Base-by-base conservation (phyloP, 2,888 invertebrate genomes). In the Euplexia lucipara region DNA sequence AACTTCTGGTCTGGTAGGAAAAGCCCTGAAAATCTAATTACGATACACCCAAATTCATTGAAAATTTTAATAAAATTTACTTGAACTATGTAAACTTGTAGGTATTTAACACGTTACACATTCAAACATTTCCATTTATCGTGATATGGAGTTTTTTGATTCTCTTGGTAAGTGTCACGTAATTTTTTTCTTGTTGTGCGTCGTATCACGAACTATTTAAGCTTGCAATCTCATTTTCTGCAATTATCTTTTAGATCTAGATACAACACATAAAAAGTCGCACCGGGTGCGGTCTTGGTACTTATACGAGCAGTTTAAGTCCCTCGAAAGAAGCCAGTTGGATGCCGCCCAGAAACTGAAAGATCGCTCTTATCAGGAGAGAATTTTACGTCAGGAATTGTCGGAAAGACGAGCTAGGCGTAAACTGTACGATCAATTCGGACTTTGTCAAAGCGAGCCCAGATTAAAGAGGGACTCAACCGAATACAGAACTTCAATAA, bases 221-320 rank as follows among this genome's bases (percentile, higher is more conserved):
- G 6, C 0, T 1, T 26, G n/a, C 2, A 9, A 32, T 8, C 8
- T 68, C 54, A 74, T 47, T 32, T 41, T n/a, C 35, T 32, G 14
- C n/a, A 8, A 26, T 32, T 62, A 10, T 35, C 49, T 87, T 88
- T 34, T 76, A 93, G 92, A 92, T 86, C 81, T 90, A 68, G 87
- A 92, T 62, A 82, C 85, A 41, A 81, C 86, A 67, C 66, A 86
- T 57, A 90, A 86, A 76, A 93, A 91, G 74, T 89, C 92, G n/a
- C 85, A 87, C 49, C 87, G 93, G 10, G 91, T 94, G 54, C 91
- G 91, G 6, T 94, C 94, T 7, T 95, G 95, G 95, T 95, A 94
- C 70, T 75, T 94, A 47, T 94, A 93, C 57, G 95, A 95, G 73
- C 95, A 95, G 70, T 95, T 87, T 63, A 95, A 92, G 81, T 89